Percentiles rank a stretch among this genome's conserved stretches.
These are phyloP conservation scores for Athetis lepigone DNA, from an alignment of 2,888 invertebrate species.

Conservation along the genomic window DNA sequence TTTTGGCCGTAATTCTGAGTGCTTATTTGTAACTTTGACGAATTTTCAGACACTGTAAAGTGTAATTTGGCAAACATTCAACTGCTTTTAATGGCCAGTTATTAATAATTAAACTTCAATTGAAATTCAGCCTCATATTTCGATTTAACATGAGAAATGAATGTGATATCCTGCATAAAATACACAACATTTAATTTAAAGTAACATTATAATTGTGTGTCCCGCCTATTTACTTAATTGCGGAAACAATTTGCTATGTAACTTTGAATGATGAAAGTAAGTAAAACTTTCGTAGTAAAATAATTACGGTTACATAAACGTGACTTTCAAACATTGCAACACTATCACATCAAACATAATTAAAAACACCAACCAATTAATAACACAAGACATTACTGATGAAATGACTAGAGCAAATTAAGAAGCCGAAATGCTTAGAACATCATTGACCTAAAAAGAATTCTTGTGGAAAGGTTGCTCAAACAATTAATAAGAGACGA, in stretches of 20 bases:
- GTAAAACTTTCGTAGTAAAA: background rate
- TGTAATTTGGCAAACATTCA: background rate
- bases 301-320: slow-evolving; percentile 7
- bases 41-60: slow-evolving; percentile 2
- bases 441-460: slow-evolving; percentile 81
- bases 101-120: too few relatives aligned
- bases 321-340: slow-evolving; percentile 56
- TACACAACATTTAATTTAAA: background rate
- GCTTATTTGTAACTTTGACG: slow-evolving; percentile 6
- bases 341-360: slow-evolving; percentile 65
- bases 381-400: slow-evolving; percentile 64
- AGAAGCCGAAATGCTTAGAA: slow-evolving; percentile 73
- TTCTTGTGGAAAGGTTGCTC: slow-evolving; percentile 66
- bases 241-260: background rate
- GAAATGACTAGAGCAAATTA: slow-evolving; percentile 71
- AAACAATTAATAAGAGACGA: slow-evolving; percentile 75
- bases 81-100: too few relatives aligned
- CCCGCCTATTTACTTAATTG: background rate
- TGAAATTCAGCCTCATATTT: background rate
- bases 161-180: too few relatives aligned
- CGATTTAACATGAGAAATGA: background rate
- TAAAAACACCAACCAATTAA: slow-evolving; percentile 73
- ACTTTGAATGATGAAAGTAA: background rate
- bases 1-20: slow-evolving; percentile 15
- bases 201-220: background rate